Conservation (phyloP, 2,888 invertebrate genomes). For the Agrotis segetum region DNA sequence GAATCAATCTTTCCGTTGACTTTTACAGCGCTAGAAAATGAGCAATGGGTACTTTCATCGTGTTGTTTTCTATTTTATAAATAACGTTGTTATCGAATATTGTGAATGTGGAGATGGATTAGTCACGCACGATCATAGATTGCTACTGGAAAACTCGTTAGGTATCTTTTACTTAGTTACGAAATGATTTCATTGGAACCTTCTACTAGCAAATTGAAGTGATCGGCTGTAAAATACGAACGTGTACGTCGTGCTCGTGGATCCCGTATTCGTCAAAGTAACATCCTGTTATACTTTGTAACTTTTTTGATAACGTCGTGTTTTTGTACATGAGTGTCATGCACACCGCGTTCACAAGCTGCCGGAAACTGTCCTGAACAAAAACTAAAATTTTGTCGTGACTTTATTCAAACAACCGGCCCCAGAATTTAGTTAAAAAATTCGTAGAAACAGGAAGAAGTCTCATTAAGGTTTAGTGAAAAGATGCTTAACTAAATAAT, state of each 20-base stretch:
- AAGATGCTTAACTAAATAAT: constrained; percentile 80
- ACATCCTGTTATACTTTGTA: constrained; percentile 25
- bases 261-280: constrained; percentile 20
- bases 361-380: constrained; percentile 14
- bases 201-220: constrained; percentile 15
- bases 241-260: constrained; percentile 10
- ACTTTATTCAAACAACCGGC: constrained; percentile 27
- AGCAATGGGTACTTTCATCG: constrained; percentile 41
- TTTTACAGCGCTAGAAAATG: constrained; percentile 54
- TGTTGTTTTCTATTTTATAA: constrained; percentile 44
- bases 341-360: background rate
- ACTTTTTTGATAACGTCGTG: constrained; percentile 22
- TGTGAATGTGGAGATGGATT: constrained; percentile 42
- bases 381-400: constrained; percentile 28
- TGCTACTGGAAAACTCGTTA: constrained; percentile 44
- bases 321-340: constrained; percentile 8
- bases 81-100: constrained; percentile 42
- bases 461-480: constrained; percentile 74
- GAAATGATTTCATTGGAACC: background rate
- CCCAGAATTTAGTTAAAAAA: constrained; percentile 45
- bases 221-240: constrained; percentile 12
- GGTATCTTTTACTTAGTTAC: background rate
- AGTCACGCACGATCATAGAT: constrained; percentile 21
- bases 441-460: constrained; percentile 60
- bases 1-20: constrained; percentile 57